Evolutionary conservation across 2,888 invertebrate species (phyloP).

Genomic region (Monoplex corrugatus): DNA sequence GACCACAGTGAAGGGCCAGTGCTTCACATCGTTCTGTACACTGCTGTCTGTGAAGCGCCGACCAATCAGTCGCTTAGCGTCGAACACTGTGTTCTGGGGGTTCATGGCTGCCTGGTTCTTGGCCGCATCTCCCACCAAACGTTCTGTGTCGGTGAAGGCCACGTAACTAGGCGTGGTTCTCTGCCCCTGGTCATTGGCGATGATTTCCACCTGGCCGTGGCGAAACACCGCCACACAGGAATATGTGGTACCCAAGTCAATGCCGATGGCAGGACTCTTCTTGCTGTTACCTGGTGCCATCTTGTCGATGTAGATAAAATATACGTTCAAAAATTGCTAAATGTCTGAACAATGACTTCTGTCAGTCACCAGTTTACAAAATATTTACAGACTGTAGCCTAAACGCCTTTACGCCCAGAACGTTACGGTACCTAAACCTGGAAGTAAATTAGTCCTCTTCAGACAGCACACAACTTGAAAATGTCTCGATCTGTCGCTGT

Average conservation of each 20-base stretch:
- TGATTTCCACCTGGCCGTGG: conserved; percentile 83
- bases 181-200: conserved; percentile 85
- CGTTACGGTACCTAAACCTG: no score
- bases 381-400: no score
- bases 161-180: conserved; percentile 89
- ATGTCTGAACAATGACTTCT: not conserved
- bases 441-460: not conserved
- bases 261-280: conserved; percentile 87
- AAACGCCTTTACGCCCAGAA: no score
- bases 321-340: not conserved
- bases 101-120: conserved; percentile 86
- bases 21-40: conserved; percentile 73
- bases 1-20: conserved; percentile 73
- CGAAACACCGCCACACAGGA: conserved; percentile 84
- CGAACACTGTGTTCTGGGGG: conserved; percentile 88
- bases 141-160: conserved; percentile 85
- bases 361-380: not conserved
- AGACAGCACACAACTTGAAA: no score
- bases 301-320: not conserved
- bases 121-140: conserved; percentile 83
- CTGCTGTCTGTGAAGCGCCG: conserved; percentile 68
- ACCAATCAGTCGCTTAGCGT: conserved; percentile 78
- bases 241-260: conserved; percentile 93
- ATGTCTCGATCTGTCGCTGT: not conserved
- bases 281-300: not conserved